Evolutionary conservation across 1,140 invertebrate genomes (phyloP).

Genomic region (Heterodera schachtii): DNA sequence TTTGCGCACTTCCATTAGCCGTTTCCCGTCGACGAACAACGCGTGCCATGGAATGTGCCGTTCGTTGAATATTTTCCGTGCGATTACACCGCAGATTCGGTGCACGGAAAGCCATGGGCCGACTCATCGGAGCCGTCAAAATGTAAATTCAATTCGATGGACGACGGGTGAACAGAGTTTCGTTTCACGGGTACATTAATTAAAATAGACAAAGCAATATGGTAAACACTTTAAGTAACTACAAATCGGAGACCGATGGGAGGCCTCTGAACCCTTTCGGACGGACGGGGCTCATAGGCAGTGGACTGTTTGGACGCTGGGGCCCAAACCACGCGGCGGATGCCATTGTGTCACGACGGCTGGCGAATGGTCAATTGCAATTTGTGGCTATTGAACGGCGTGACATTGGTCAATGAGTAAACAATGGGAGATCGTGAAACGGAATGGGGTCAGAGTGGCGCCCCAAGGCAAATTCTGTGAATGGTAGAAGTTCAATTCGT

Average conservation of each 20-base stretch:
- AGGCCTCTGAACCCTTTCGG: slow-evolving; percentile 58
- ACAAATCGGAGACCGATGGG: slow-evolving; percentile 41
- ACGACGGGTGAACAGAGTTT: slow-evolving; percentile 78
- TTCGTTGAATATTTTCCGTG: slow-evolving; percentile 78
- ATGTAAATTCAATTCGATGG: slow-evolving; percentile 80
- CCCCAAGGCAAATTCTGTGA: too few relatives aligned
- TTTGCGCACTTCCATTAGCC: slow-evolving; percentile 65
- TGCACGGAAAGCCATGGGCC: slow-evolving; percentile 79
- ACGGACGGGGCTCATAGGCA: slow-evolving; percentile 54
- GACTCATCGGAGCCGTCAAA: slow-evolving; percentile 72
- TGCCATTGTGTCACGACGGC: slow-evolving; percentile 54
- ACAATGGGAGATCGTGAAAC: too few relatives aligned
- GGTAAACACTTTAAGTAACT: slow-evolving; percentile 42
- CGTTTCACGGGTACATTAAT: slow-evolving; percentile 47
- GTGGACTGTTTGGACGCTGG: slow-evolving; percentile 47
- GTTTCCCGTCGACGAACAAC: slow-evolving; percentile 78
- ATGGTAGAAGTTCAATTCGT: too few relatives aligned
- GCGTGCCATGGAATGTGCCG: slow-evolving; percentile 76
- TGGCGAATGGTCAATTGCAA: slow-evolving; percentile 73
- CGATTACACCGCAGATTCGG: slow-evolving; percentile 73
- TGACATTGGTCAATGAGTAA: too few relatives aligned
- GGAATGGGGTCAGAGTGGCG: too few relatives aligned
- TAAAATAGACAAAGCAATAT: slow-evolving; percentile 34
- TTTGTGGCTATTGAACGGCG: slow-evolving; percentile 84
- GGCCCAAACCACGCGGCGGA: slow-evolving; percentile 64